Evolutionary conservation across 1,140 invertebrate genomes (phyloP), one percentile per base, ranked within the genome.

Genomic region (Melanaphis sacchari): DNA sequence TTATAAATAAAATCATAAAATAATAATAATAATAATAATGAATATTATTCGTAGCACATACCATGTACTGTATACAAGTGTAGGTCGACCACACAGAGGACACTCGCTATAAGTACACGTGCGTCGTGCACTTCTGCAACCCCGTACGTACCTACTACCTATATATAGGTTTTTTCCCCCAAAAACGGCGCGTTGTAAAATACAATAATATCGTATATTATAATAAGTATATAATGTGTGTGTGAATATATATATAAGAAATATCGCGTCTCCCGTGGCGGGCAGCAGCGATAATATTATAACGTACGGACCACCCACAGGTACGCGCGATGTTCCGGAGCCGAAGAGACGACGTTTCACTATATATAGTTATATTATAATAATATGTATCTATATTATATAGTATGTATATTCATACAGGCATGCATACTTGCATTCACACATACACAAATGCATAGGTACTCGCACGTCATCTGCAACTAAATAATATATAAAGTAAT

Each of bases 131-230:
- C 59, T 76, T 76, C 59, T 76, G 59, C 59, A 76, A 76, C 59
- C 59, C 59, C 59, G 59, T 76, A 76, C 46, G 18, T 49, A 49
- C 18, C 18, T 18, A 49, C 46, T 49, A 49, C n/a, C 31, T 18
- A 76, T 82, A 7, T 18, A 76, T 82, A 7, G 21, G 36, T 84
- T 84, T 84, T 84, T 40, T 24, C 24, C 36, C 82, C 82, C 40
- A 40, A 84, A 84, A 84, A 84, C 82, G 24, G 82, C 9, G 36
- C 24, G 38, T 31, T 84, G 82, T 84, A 84, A 84, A 87, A 87
- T 43, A 87, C 84, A 43, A 87, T 87, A 87, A 40, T 87, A 43
- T 87, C 41, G 84, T 87, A 46, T 87, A 87, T 76, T 76, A 76
- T 76, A 76, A 76, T 76, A 76, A 76, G 26, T 66, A 66, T 66